Evolutionary conservation across 2,888 invertebrate species (phyloP), one percentile per base, ranked within the genome.

Genomic region (Pyralis farinalis): DNA sequence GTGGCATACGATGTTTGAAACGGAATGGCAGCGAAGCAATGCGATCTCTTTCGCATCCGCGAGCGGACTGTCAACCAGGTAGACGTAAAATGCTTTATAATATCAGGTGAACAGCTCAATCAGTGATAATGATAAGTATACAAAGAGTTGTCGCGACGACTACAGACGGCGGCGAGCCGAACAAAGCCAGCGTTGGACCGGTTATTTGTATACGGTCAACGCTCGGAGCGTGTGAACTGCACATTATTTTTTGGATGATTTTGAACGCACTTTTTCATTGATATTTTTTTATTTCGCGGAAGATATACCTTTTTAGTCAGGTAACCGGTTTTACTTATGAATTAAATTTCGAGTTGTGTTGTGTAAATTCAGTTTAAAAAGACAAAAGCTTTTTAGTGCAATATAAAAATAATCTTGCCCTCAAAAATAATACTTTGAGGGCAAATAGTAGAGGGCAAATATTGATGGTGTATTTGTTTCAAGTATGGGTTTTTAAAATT

Each of bases 41-140:
- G 66, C 63, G 71, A 55, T 44, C 54, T 31, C 46, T 42, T 40
- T 52, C 68, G 63, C 71, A 67, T 46, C 55, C 57, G 58, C 55
- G 54, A 44, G 42, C 47, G 44, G 51, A 83, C 83, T 83, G 79
- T 46, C 62, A 47, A 53, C 46, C 62, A 66, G 64, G 67, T 72
- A 61, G 49, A 45, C 56, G 59, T 55, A 49, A 61, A 49, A 51
- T 55, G 58, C 56, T 57, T 66, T 75, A 21, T 79, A 77, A 74
- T 73, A 81, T 78, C 72, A 75, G 73, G 76, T 82, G 77, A 67
- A 73, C 71, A 75, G 68, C 74, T 74, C 74, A 70, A 74, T 74
- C 67, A 58, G 63, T 74, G 80, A 81, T 83, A 77, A 73, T 61
- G 68, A 72, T 68, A 71, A 68, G 49, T 60, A 59, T 67, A 69